Percentiles rank a stretch among this genome's conserved stretches.
These are phyloP conservation scores for Oenanthe oenanthe DNA, from an alignment of 2,113 vertebrate genomes.

Conservation along the genomic window DNA sequence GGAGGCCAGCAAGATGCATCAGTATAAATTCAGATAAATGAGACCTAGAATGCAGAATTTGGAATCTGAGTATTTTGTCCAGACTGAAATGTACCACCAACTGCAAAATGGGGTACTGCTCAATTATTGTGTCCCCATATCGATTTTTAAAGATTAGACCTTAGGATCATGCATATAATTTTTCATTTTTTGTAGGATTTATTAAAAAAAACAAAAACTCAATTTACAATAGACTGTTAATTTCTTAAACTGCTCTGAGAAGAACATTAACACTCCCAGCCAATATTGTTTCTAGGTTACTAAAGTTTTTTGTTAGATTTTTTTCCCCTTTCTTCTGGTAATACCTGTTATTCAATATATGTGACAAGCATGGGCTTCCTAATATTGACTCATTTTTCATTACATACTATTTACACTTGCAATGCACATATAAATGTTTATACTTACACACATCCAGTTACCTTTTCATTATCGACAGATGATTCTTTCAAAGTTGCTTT, in stretches of 20 bases:
- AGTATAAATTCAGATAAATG: neutral
- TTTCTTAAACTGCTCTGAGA: neutral
- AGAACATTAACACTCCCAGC: neutral
- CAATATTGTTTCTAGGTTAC: neutral
- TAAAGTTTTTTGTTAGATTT: neutral
- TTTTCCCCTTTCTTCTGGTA: neutral
- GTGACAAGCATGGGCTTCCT: neutral
- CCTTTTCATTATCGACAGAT: neutral
- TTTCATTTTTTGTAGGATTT: neutral
- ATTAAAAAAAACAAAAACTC: neutral
- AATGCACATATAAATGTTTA: neutral
- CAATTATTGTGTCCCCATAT: neutral
- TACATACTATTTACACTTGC: neutral
- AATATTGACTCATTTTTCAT: neutral
- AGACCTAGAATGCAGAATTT: neutral
- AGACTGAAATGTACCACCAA: neutral
- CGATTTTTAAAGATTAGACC: neutral
- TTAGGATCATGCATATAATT: neutral
- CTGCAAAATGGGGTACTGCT: neutral
- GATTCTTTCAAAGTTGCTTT: neutral
- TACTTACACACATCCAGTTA: neutral
- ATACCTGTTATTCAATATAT: neutral
- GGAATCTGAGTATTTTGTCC: neutral
- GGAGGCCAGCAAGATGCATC: neutral
- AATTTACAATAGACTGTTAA: neutral